Evolutionary conservation across 2,113 vertebrate species (phyloP).

Genomic region (Spheniscus mendiculus): DNA sequence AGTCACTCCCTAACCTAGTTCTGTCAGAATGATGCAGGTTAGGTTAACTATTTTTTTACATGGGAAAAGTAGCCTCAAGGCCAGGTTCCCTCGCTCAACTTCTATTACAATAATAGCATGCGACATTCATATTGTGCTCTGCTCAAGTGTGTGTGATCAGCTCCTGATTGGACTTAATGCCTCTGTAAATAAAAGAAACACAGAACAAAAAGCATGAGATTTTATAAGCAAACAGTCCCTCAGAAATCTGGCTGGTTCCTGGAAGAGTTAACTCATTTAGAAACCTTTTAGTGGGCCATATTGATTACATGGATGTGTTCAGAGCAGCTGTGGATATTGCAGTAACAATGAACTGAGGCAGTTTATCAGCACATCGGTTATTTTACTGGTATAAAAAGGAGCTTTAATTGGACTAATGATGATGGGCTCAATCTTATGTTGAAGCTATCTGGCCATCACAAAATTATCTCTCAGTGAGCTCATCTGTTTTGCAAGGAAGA

Average conservation of each 20-base stretch:
- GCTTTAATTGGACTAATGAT: slow-evolving; percentile 58
- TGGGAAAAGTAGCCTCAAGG: slow-evolving; percentile 14
- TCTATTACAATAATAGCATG: neutral
- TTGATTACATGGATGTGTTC: neutral
- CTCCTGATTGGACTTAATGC: slow-evolving; percentile 1
- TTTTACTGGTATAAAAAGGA: slow-evolving; percentile 46
- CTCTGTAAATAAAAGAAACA: slow-evolving; percentile 39
- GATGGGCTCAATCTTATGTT: slow-evolving; percentile 11
- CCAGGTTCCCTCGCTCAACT: neutral
- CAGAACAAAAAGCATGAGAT: neutral
- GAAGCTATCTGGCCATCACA: slow-evolving; percentile 31
- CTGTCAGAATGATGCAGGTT: slow-evolving; percentile 17
- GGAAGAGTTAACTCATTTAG: slow-evolving; percentile 61
- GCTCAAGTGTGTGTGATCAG: neutral
- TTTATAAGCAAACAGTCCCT: neutral
- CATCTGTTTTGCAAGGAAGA: slow-evolving; percentile 40
- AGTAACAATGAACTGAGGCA: slow-evolving; percentile 11
- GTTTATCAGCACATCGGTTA: slow-evolving; percentile 28
- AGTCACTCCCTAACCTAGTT: slow-evolving; percentile 26
- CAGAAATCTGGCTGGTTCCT: slow-evolving; percentile 15
- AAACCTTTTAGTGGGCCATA: slow-evolving; percentile 43
- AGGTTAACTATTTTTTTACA: neutral
- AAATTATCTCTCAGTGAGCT: slow-evolving; percentile 49
- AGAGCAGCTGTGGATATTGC: slow-evolving; percentile 32
- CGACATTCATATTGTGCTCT: neutral